Evolutionary conservation across 2,797 vertebrate genomes (phyloP).

Genomic region (Sebastes taczanowskii): DNA sequence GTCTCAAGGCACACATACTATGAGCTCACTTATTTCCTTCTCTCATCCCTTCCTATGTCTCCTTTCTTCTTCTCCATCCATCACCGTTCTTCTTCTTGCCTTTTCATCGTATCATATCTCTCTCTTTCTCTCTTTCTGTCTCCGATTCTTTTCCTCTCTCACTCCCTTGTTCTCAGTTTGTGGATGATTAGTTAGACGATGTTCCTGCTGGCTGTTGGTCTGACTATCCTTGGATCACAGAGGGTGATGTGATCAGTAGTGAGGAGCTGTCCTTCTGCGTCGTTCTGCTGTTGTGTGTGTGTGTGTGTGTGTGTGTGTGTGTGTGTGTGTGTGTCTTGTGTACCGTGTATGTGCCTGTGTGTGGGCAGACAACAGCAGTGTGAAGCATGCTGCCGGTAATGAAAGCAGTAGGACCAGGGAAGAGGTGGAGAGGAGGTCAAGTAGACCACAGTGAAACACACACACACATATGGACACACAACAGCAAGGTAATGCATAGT

Average conservation of each 20-base stretch:
- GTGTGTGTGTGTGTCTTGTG: slow-evolving; percentile 45
- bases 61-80: background rate
- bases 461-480: background rate
- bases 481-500: background rate
- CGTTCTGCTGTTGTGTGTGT: background rate
- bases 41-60: background rate
- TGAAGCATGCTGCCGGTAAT: slow-evolving; percentile 66
- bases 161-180: slow-evolving; percentile 27
- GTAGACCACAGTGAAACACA: slow-evolving; percentile 51
- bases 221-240: slow-evolving; percentile 32
- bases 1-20: background rate
- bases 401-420: slow-evolving; percentile 57
- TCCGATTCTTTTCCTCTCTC: background rate
- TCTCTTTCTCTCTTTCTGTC: background rate
- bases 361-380: slow-evolving; percentile 61
- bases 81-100: background rate
- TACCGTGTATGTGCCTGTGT: slow-evolving; percentile 18
- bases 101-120: background rate
- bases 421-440: slow-evolving; percentile 71
- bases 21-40: background rate
- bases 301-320: background rate
- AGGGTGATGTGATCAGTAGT: slow-evolving; percentile 39
- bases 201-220: slow-evolving; percentile 30
- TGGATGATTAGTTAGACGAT: slow-evolving; percentile 39
- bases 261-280: slow-evolving; percentile 7